Evolutionary conservation across 2,888 invertebrate genomes (phyloP).

Genomic region (Fragum sueziense): DNA sequence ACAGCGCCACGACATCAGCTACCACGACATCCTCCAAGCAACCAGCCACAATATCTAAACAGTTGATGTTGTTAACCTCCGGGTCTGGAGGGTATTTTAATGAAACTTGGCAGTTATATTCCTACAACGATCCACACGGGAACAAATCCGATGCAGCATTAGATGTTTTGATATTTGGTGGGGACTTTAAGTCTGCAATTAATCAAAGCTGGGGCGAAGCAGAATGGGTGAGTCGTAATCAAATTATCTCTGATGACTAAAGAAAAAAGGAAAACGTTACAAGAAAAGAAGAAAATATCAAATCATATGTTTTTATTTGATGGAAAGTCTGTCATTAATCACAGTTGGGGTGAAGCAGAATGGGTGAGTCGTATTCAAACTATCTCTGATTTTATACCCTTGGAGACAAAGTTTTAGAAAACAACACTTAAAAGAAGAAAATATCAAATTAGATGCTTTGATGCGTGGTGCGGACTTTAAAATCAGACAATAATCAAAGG

Average conservation of each 20-base stretch:
- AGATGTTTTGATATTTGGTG: background rate
- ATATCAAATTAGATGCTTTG: too few species aligned
- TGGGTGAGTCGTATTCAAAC: too few species aligned
- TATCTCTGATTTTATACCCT: too few species aligned
- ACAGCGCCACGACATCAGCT: background rate
- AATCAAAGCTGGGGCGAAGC: conserved; percentile 19
- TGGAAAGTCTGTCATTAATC: conserved; percentile 19
- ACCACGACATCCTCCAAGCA: background rate
- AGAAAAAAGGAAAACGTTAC: too few species aligned
- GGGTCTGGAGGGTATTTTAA: conserved; percentile 18
- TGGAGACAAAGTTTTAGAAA: too few species aligned
- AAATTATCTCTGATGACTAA: too few species aligned
- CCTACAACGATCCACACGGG: conserved; percentile 15
- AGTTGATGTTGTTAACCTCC: conserved; percentile 4
- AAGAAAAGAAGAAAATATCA: too few species aligned
- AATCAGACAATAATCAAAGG: too few species aligned
- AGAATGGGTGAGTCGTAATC: conserved; percentile 6
- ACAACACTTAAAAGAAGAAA: too few species aligned
- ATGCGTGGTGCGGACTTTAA: too few species aligned
- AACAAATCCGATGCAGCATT: conserved; percentile 9
- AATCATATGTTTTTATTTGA: too few species aligned
- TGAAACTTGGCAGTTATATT: background rate
- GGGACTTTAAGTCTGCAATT: conserved; percentile 18
- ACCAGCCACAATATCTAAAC: background rate
- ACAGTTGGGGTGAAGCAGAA: conserved; percentile 5